phyloP scores from a whole-genome alignment of 2,797 vertebrate genomes.

The Eptatretus atami region DNA sequence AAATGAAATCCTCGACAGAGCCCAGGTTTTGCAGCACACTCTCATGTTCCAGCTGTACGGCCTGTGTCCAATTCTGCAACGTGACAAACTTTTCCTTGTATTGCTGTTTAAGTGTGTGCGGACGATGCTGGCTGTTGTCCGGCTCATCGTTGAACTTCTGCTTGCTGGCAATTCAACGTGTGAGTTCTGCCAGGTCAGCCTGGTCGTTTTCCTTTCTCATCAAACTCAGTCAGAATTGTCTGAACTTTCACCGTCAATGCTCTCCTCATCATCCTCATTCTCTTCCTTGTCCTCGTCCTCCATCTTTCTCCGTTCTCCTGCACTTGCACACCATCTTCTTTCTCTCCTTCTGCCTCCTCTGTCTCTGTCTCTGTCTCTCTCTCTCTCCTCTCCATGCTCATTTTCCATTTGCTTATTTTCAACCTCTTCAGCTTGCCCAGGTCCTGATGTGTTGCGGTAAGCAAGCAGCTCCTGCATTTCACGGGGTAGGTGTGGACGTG shows the following conservation, averaged over 20 bases:
- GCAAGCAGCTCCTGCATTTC: conserved; percentile 30
- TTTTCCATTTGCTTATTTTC: background rate
- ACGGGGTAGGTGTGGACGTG: conserved; percentile 22
- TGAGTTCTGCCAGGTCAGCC: conserved; percentile 77
- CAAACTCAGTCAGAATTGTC: conserved; percentile 46
- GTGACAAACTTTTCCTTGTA: conserved; percentile 83
- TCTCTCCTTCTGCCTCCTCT: conserved; percentile 49
- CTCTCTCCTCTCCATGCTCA: conserved; percentile 32
- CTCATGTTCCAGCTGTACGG: conserved; percentile 79
- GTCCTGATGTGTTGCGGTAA: background rate
- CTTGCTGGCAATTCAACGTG: conserved; percentile 93
- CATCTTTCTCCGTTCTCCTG: too few relatives aligned
- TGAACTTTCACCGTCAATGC: conserved; percentile 47
- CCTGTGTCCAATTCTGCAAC: conserved; percentile 69
- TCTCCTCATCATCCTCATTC: conserved; percentile 54
- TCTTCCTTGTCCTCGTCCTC: conserved; percentile 37
- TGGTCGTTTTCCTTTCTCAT: conserved; percentile 36
- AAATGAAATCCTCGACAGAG: too few relatives aligned
- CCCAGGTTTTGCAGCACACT: conserved; percentile 72
- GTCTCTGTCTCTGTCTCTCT: conserved; percentile 44
- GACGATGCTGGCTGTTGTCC: conserved; percentile 68
- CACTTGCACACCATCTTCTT: conserved; percentile 19
- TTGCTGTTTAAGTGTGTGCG: conserved; percentile 69
- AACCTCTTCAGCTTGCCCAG: background rate
- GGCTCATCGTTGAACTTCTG: conserved; percentile 86